A percentile compares a stretch with the other conserved stretches of the same genome.
Evolutionary conservation across 2,888 invertebrate genomes (phyloP).

Genomic region (Ischnura elegans): DNA sequence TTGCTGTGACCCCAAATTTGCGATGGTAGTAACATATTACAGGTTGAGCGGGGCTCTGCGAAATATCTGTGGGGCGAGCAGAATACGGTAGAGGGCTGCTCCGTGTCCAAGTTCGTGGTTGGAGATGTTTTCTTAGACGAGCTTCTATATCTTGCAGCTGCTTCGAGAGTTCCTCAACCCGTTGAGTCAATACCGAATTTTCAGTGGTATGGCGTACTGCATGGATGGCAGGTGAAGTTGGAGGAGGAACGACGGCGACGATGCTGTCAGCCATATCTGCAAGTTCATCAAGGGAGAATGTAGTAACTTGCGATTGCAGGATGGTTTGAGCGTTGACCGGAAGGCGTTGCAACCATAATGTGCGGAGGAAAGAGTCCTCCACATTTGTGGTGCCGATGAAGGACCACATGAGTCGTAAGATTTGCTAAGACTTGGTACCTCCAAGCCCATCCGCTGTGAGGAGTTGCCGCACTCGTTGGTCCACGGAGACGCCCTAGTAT

Average conservation of each 20-base stretch:
- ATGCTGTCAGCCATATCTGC: neutral
- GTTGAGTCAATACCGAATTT: no score
- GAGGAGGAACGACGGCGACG: neutral
- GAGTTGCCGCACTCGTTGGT: neutral
- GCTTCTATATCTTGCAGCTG: neutral
- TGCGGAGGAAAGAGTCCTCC: constrained; percentile 8
- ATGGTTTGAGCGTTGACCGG: constrained; percentile 6
- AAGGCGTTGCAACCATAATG: neutral
- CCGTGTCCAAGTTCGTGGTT: neutral
- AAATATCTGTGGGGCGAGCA: neutral
- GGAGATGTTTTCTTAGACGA: neutral
- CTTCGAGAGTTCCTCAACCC: neutral
- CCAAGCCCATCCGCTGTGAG: neutral
- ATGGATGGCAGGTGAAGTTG: no score
- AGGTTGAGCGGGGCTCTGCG: neutral
- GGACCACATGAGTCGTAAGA: no score
- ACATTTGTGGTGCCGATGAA: neutral
- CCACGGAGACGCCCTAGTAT: neutral
- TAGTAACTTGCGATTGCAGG: neutral
- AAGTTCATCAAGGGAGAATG: neutral
- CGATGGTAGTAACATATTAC: constrained; percentile 1
- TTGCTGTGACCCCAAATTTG: neutral
- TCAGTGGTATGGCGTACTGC: no score
- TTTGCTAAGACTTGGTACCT: no score
- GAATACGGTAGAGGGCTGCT: neutral